Evolutionary conservation across 2,113 vertebrate species (phyloP).

Genomic region (Gyps fulvus): DNA sequence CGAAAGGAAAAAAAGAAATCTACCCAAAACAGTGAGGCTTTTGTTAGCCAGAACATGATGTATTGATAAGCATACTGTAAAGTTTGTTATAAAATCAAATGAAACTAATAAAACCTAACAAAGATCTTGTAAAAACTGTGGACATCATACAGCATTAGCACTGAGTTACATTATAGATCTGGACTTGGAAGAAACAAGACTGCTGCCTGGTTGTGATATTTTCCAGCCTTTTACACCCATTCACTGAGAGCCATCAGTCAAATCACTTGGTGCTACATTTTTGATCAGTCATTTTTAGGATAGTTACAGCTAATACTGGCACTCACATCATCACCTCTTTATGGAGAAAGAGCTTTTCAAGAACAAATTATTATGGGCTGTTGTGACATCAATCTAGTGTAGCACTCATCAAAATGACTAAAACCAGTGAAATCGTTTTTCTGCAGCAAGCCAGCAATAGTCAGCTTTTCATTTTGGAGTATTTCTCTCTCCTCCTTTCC

Average conservation of each 20-base stretch:
- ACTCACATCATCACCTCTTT: neutral
- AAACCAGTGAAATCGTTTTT: neutral
- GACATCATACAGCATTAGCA: conserved; percentile 48
- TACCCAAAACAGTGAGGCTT: conserved; percentile 58
- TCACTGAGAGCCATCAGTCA: neutral
- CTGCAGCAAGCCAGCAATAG: neutral
- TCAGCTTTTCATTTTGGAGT: neutral
- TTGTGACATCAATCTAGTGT: neutral
- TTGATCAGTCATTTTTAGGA: neutral
- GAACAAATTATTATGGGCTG: neutral
- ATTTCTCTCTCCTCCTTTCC: neutral
- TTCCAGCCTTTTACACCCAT: neutral
- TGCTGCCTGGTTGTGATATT: neutral
- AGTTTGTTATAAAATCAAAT: conserved; percentile 79
- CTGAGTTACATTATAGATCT: neutral
- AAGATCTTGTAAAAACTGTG: conserved; percentile 61
- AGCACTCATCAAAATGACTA: neutral
- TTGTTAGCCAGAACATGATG: conserved; percentile 70
- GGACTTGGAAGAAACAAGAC: neutral
- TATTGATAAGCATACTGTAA: conserved; percentile 71
- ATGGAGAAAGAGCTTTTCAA: neutral
- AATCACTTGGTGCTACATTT: neutral
- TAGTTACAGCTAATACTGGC: neutral
- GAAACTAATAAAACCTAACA: conserved; percentile 59
- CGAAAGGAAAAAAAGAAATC: neutral